Evolutionary conservation across 2,797 vertebrate species (phyloP), one percentile per base, ranked within the genome.

Genomic region (Mormyrus hasselquistii): DNA sequence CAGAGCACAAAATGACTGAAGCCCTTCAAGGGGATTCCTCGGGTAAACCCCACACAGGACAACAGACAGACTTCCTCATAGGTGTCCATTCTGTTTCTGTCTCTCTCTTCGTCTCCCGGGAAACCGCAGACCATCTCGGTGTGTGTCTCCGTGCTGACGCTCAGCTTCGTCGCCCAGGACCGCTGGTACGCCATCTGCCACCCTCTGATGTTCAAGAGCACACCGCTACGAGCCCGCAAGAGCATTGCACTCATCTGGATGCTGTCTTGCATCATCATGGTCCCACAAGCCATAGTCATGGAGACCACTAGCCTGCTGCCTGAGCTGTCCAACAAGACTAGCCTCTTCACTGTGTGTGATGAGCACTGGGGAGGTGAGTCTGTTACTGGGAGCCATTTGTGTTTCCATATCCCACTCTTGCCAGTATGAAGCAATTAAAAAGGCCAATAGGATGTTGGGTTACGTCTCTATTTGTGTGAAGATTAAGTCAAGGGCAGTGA

Each of bases 151-250:
- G 98, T 99, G 12, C 94, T 99, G 89, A 99, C 98, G 0, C 96
- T 99, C 90, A 99, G 98, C 92, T 99, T 98, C 94, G 99, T 99
- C 16, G 98, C 98, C 90, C 95, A 98, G 94, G 98, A 99, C 94
- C 97, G 98, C 89, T 99, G 98, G 98, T 99, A 99, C 65, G 98
- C 98, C 6, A 99, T 99, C 95, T 99, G 98, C 92, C 98, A 98
- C 92, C 98, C 98, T 2, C 95, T 99, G 93, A 97, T 97, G 97
- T 99, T 99, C 94, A 99, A 99, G 95, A 99, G 98, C 94, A 99
- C 98, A 34, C 98, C 97, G 90, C 98, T 96, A 93, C 93, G 98
- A 90, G 98, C 98, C 0, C 96, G 97, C 89, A 97, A 97, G 93
- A 98, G 97, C 92, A 98, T 99, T 22, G 90, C 97, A 89, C 93